Evolutionary conservation across 1,140 invertebrate genomes (phyloP), one percentile per base, ranked within the genome.

Genomic region (Eriosoma lanigerum): DNA sequence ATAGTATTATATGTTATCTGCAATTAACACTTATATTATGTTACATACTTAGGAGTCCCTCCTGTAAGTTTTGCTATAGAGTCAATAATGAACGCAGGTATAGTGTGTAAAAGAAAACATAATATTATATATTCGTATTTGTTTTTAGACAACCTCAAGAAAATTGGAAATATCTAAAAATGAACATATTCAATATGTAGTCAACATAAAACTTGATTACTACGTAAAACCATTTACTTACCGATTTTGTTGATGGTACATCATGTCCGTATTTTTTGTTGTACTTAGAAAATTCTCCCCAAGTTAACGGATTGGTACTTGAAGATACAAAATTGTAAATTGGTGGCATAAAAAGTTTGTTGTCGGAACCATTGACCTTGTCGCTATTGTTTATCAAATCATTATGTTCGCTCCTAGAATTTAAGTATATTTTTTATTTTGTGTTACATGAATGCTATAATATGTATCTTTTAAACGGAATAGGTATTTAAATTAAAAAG

Each of bases 261-360:
- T n/a, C 0, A 0, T 1, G 0, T 50, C 68, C 68, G 26, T 29
- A 19, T 50, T 12, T 52, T 52, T 13, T 72, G 48, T 72, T 72
- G 9, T 17, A 48, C 0, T 0, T 1, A 82, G 87, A 86, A 83
- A 90, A 92, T 54, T 91, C 88, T 1, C 87, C 83, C 91, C 91
- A 93, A 4, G 88, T 90, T 12, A 93, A 86, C 32, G 89, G 90
- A 82, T 92, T 90, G 26, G 92, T 89, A 9, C 85, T 86, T n/a
- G 89, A 90, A 15, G 91, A 91, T 15, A 92, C 90, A 84, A 89
- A 92, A 84, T 93, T 93, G 85, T 92, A 93, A 50, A 93, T 90
- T 3, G 90, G 86, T 68, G 64, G 52, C 12, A 4, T 3, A 3
- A 9, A 58, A 1, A 12, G 1, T 58, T 58, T 32, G 4, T 17